Evolutionary conservation across 2,797 vertebrate genomes (phyloP).

Genomic region (Hozukius guyotensis): DNA sequence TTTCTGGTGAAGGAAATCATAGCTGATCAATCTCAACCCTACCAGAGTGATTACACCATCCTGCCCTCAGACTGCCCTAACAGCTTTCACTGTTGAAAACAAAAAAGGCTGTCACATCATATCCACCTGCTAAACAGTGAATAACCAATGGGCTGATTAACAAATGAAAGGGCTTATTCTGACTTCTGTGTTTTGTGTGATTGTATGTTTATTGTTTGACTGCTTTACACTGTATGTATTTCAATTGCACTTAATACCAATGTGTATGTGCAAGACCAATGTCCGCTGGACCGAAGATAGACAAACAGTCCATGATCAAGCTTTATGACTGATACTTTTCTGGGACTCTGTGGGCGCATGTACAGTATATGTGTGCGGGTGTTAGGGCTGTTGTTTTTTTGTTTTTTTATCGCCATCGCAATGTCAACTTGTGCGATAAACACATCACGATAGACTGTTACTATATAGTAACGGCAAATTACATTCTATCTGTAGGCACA

Average conservation of each 20-base stretch:
- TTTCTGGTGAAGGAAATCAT: conserved; percentile 3
- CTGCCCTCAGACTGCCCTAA: neutral
- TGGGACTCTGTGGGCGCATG: neutral
- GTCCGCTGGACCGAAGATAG: neutral
- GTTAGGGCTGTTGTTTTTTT: too few relatives aligned
- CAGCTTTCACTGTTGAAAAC: neutral
- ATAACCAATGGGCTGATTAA: neutral
- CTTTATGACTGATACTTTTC: neutral
- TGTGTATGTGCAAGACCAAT: neutral
- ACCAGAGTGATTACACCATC: conserved; percentile 1
- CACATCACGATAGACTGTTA: too few relatives aligned
- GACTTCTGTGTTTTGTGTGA: neutral
- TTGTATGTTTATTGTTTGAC: neutral
- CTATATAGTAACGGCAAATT: too few relatives aligned
- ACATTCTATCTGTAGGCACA: too few relatives aligned
- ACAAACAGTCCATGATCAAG: neutral
- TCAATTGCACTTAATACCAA: neutral
- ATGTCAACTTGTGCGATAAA: too few relatives aligned
- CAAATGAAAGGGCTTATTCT: neutral
- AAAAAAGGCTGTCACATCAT: conserved; percentile 7
- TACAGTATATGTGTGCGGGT: neutral
- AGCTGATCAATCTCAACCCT: neutral
- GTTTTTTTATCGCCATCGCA: too few relatives aligned
- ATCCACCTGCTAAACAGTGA: conserved; percentile 7
- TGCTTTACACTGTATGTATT: neutral